Evolutionary conservation across 1,140 invertebrate genomes (phyloP).

Genomic region (Calephelis virginiensis): DNA sequence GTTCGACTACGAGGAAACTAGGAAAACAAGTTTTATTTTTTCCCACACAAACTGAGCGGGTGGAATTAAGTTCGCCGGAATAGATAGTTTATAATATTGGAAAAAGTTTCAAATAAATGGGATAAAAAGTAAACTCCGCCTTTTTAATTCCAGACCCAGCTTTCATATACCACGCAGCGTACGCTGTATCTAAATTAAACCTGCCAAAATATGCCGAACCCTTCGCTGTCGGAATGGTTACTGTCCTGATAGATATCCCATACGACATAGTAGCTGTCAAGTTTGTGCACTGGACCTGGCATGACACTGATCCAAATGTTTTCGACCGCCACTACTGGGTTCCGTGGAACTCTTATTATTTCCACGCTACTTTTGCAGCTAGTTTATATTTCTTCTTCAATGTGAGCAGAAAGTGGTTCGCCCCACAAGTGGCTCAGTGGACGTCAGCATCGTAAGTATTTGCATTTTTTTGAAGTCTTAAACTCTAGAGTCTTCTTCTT

Average conservation of each 20-base stretch:
- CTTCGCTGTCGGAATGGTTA: conserved; percentile 86
- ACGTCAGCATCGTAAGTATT: conserved; percentile 64
- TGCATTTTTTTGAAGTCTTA: neutral
- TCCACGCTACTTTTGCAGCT: conserved; percentile 87
- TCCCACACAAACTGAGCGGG: no score
- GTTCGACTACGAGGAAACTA: no score
- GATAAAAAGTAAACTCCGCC: neutral
- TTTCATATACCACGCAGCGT: conserved; percentile 86
- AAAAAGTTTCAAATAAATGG: no score
- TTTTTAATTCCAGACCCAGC: conserved; percentile 82
- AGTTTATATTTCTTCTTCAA: conserved; percentile 86
- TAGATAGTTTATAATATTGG: no score
- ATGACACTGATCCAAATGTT: conserved; percentile 91
- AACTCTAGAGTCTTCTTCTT: no score
- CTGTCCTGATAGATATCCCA: conserved; percentile 87
- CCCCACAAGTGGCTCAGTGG: conserved; percentile 77
- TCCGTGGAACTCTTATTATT: conserved; percentile 89
- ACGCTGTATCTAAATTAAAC: conserved; percentile 82
- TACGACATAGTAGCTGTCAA: conserved; percentile 90
- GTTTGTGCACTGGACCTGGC: conserved; percentile 91
- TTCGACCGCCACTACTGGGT: conserved; percentile 89
- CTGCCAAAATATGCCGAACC: conserved; percentile 84
- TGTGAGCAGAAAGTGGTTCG: conserved; percentile 77
- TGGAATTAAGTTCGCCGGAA: no score
- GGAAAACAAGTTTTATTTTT: neutral